These are phyloP conservation scores for Cydia strobilella DNA, from an alignment of 1,140 invertebrate genomes.

Conservation along the genomic window DNA sequence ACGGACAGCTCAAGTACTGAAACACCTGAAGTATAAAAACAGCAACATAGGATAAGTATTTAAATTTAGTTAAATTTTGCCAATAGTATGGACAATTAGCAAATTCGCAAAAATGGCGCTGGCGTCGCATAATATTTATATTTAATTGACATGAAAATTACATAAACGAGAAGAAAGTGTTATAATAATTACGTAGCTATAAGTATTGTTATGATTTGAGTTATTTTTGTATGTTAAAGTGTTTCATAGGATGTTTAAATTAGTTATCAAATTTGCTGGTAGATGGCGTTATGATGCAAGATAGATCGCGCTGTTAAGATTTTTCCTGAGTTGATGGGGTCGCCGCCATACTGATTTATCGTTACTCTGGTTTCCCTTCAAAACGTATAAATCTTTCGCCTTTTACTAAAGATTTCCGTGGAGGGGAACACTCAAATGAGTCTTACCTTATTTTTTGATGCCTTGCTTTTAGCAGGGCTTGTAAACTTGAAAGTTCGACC, in stretches of 20 bases:
- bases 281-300: neutral
- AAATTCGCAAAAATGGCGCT: constrained; percentile 25
- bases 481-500: too few relatives aligned
- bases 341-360: neutral
- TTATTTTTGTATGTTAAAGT: constrained; percentile 12
- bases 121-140: constrained; percentile 18
- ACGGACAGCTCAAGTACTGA: constrained; percentile 1
- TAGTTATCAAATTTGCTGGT: neutral
- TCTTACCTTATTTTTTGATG: neutral
- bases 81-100: neutral
- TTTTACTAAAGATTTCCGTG: constrained; percentile 16
- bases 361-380: constrained; percentile 8
- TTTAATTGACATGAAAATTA: constrained; percentile 15
- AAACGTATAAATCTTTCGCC: constrained; percentile 11
- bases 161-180: neutral
- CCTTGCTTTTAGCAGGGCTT: neutral
- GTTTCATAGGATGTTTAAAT: constrained; percentile 1
- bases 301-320: constrained; percentile 1
- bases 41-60: neutral
- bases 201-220: constrained; percentile 26
- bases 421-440: constrained; percentile 8
- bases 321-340: neutral
- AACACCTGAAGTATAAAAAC: neutral
- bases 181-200: neutral
- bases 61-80: neutral